Base-by-base conservation (phyloP, 2,888 invertebrate species). In the Hermodice carunculata region DNA sequence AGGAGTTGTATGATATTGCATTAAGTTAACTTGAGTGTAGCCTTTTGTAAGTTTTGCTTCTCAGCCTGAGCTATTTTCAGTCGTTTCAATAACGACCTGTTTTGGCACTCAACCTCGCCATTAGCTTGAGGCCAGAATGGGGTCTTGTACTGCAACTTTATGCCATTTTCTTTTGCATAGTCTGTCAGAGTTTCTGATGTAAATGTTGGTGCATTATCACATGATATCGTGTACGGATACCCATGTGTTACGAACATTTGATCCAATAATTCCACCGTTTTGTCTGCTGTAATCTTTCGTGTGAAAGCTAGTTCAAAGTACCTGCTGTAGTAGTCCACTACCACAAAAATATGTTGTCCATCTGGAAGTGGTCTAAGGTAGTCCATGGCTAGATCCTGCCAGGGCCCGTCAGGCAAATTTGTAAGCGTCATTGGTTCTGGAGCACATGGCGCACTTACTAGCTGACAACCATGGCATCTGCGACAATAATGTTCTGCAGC, bases 141-240 rank as follows among this genome's bases (percentile, higher is more conserved):
- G 11, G 48, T 44, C 4, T 46, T 48, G n/a, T 49, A 28, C 2
- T 26, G 4, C 17, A 58, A 58, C 2, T 26, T 24, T 6, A 28
- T 53, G 14, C 31, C 54, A 3, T 4, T 19, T 11, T 37, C 4
- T 3, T 32, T 3, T 14, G 49, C 32, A 28, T 37, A 59, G 3
- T 4, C 6, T 11, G 5, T n/a, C 17, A 59, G 49, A 24, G 48
- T 49, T 1, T 29, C 28, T 6, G 53, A 29, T 3, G 49, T 40
- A 49, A 59, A 64, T 11, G 52, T 59, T 14, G 51, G 60, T 11
- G 60, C 60, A 46, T 64, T 64, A 24, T 64, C 64, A 29, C 44
- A 43, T 26, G 44, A 29, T 1, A 64, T 3, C 22, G n/a, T 51
- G 3, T 51, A 42, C 2, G 64, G 64, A 6, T 29, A 22, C 8